Percentiles rank a stretch among this genome's conserved stretches.
These are phyloP conservation scores for Phacellophora camtschatica DNA, from an alignment of 30 jellyfish, hydroid and myxozoan genomes.

Conservation along the genomic window DNA sequence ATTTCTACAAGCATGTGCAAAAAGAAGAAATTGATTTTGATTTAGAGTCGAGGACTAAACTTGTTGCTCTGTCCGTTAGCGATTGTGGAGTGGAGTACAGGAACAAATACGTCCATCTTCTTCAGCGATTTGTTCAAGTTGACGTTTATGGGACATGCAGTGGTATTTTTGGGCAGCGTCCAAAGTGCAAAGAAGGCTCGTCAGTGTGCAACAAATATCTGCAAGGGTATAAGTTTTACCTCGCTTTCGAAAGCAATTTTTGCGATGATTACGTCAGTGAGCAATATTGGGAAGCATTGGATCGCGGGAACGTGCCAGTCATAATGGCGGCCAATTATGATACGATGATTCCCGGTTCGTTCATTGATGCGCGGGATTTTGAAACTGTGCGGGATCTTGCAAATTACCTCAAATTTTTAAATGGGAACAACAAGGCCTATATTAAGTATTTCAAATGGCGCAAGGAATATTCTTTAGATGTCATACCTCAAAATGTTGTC, in stretches of 20 bases:
- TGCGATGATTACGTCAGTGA: constrained; percentile 80
- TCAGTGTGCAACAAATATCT: constrained; percentile 23
- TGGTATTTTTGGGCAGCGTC: constrained; percentile 1
- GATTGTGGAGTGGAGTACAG: constrained; percentile 40
- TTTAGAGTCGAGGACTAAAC: constrained; percentile 3
- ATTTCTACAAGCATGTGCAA: constrained; percentile 24
- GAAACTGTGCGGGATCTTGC: constrained; percentile 46
- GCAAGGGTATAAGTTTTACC: constrained; percentile 42
- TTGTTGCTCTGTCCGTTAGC: constrained; percentile 72
- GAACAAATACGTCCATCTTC: constrained; percentile 6
- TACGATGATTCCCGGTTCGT: constrained; percentile 70
- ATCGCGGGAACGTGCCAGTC: constrained; percentile 68
- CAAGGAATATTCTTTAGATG: constrained; percentile 19
- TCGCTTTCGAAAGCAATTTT: constrained; percentile 74
- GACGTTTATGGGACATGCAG: constrained; percentile 69
- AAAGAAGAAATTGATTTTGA: neutral
- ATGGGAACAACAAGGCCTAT: constrained; percentile 16
- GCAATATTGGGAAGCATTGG: constrained; percentile 77
- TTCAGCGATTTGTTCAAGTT: constrained; percentile 39
- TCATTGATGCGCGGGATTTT: constrained; percentile 51
- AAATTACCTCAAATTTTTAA: constrained; percentile 19
- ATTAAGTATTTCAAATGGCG: constrained; percentile 64
- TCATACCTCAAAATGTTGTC: constrained; percentile 34
- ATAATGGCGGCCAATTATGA: constrained; percentile 73
- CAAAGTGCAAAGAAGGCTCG: constrained; percentile 38